A percentile compares a stretch with the other conserved stretches of the same genome.
Conservation (phyloP, 2,113 vertebrate genomes). For the Otus sunia region DNA sequence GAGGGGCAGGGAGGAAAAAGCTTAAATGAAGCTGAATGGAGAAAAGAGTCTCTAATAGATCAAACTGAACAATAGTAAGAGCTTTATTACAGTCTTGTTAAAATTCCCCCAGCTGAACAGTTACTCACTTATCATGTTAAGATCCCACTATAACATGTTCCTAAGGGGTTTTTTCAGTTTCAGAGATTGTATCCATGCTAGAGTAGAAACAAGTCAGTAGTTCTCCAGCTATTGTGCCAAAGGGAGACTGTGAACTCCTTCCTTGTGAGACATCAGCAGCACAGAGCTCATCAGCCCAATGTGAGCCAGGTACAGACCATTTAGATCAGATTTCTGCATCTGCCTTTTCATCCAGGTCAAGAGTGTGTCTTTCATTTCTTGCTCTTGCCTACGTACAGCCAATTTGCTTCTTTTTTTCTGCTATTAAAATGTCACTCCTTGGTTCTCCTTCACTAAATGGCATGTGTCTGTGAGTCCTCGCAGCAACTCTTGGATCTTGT, state of each 20-base stretch:
- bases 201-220: background rate
- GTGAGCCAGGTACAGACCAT: background rate
- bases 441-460: background rate
- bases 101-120: constrained; percentile 40
- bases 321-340: background rate
- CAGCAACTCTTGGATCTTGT: background rate
- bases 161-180: background rate
- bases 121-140: constrained; percentile 32
- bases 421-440: background rate
- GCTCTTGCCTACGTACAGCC: background rate
- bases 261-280: background rate
- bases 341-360: background rate
- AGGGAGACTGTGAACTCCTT: background rate
- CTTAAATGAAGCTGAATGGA: constrained; percentile 67
- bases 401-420: background rate
- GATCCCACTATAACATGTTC: background rate
- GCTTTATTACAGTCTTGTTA: constrained; percentile 61
- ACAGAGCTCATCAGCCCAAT: background rate
- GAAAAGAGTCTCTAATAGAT: constrained; percentile 51
- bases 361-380: background rate
- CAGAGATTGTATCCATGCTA: background rate
- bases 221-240: background rate
- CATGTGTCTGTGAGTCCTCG: background rate
- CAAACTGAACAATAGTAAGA: constrained; percentile 31
- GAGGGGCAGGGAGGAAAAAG: constrained; percentile 8